phyloP scores from a whole-genome alignment of 1,140 invertebrate genomes.

The Dufourea novaeangliae region DNA sequence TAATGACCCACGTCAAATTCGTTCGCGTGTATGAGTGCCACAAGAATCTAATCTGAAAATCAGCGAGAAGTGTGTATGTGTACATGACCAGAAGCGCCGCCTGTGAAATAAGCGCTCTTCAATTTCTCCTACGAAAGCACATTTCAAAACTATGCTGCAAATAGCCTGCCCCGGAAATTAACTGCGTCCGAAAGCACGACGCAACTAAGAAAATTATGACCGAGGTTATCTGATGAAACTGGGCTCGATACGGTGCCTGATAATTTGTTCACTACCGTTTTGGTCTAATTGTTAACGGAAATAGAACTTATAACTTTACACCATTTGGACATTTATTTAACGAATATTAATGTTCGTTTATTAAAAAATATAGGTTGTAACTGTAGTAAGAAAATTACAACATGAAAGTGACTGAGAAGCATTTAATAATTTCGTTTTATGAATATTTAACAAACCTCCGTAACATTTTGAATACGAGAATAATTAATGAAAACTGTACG shows the following conservation, averaged over 20 bases:
- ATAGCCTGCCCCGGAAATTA: conserved; percentile 38
- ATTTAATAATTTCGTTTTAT: too few relatives aligned
- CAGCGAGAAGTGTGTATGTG: conserved; percentile 22
- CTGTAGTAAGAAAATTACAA: too few relatives aligned
- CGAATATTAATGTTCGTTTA: too few relatives aligned
- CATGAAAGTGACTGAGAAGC: too few relatives aligned
- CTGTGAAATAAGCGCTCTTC: conserved; percentile 51
- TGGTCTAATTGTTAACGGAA: conserved; percentile 1
- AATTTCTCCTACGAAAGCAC: conserved; percentile 52
- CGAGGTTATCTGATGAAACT: conserved; percentile 32
- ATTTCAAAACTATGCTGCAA: conserved; percentile 48
- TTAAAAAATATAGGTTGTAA: too few relatives aligned
- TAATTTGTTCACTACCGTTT: conserved; percentile 28
- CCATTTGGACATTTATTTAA: neutral
- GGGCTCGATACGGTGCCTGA: conserved; percentile 1
- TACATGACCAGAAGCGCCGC: conserved; percentile 13
- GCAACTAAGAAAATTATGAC: conserved; percentile 37
- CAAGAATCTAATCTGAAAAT: conserved; percentile 37
- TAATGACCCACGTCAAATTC: neutral
- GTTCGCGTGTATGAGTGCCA: neutral
- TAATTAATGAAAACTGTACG: too few relatives aligned
- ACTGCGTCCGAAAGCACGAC: conserved; percentile 12
- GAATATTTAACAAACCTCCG: too few relatives aligned
- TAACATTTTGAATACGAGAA: too few relatives aligned
- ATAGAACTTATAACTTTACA: neutral